These are phyloP conservation scores for Pseudomyrmex gracilis DNA, from an alignment of 1,140 invertebrate genomes.

Conservation along the genomic window DNA sequence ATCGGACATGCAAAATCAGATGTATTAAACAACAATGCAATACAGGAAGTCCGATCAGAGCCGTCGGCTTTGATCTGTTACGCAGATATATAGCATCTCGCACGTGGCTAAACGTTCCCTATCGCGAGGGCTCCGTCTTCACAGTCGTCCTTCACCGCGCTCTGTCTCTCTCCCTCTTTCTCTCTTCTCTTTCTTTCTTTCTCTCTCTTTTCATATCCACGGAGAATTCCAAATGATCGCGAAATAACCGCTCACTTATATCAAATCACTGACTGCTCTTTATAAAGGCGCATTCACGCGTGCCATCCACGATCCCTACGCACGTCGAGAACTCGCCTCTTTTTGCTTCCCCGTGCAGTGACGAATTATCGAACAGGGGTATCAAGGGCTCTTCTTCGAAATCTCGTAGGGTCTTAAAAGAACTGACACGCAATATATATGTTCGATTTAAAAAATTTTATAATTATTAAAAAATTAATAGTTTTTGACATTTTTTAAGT, in stretches of 20 bases:
- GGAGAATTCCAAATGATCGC: slow-evolving; percentile 84
- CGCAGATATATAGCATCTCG: slow-evolving; percentile 53
- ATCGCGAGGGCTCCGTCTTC: slow-evolving; percentile 14
- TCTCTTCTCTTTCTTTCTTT: background rate
- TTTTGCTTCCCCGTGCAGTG: slow-evolving; percentile 3
- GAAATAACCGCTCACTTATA: slow-evolving; percentile 86
- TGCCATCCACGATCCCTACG: slow-evolving; percentile 76
- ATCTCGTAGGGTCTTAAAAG: background rate
- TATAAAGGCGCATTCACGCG: slow-evolving; percentile 85
- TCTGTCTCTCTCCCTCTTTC: slow-evolving; percentile 1
- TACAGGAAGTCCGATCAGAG: slow-evolving; percentile 71
- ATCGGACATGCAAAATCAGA: slow-evolving; percentile 1
- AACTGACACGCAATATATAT: background rate
- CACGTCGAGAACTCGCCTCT: slow-evolving; percentile 67
- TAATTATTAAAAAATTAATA: background rate
- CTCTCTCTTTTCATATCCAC: slow-evolving; percentile 45
- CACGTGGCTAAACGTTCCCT: slow-evolving; percentile 75
- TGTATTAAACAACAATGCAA: slow-evolving; percentile 32
- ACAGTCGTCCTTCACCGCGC: slow-evolving; percentile 19
- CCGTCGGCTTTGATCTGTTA: slow-evolving; percentile 81
- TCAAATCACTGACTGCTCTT: slow-evolving; percentile 84
- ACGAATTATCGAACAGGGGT: slow-evolving; percentile 32
- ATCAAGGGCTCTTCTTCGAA: no score
- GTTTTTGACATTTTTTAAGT: background rate
- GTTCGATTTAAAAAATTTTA: background rate